These are phyloP conservation scores for Laspeyria flexula DNA, from an alignment of 2,888 invertebrate genomes.

Conservation along the genomic window DNA sequence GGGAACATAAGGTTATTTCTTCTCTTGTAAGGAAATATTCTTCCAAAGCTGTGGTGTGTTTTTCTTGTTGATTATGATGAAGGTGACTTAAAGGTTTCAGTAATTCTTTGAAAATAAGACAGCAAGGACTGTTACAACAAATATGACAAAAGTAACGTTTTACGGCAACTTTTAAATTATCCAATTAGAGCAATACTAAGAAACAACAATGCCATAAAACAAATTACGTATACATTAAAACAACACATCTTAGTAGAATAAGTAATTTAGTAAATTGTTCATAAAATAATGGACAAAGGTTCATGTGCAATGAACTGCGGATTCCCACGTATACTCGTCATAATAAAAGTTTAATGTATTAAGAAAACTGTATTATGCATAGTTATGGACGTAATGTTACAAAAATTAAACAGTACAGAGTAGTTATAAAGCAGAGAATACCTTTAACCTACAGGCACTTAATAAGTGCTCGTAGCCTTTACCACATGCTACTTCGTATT, in stretches of 20 bases:
- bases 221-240: background rate
- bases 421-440: background rate
- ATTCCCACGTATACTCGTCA: conserved; percentile 41
- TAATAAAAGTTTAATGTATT: conserved; percentile 21
- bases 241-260: conserved; percentile 3
- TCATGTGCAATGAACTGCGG: conserved; percentile 43
- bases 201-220: background rate
- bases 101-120: no score
- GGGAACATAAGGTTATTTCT: no score
- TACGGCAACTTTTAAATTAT: no score
- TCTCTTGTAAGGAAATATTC: no score
- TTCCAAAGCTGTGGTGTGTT: no score
- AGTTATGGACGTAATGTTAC: conserved; percentile 10
- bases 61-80: no score
- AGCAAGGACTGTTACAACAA: no score
- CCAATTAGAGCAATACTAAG: no score
- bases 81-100: no score
- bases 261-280: conserved; percentile 26
- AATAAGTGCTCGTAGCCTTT: background rate
- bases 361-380: conserved; percentile 12
- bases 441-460: background rate
- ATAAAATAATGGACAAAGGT: conserved; percentile 34
- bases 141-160: no score
- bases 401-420: conserved; percentile 17
- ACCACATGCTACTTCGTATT: no score